Evolutionary conservation across 2,888 invertebrate genomes (phyloP).

Genomic region (Mamestra brassicae): DNA sequence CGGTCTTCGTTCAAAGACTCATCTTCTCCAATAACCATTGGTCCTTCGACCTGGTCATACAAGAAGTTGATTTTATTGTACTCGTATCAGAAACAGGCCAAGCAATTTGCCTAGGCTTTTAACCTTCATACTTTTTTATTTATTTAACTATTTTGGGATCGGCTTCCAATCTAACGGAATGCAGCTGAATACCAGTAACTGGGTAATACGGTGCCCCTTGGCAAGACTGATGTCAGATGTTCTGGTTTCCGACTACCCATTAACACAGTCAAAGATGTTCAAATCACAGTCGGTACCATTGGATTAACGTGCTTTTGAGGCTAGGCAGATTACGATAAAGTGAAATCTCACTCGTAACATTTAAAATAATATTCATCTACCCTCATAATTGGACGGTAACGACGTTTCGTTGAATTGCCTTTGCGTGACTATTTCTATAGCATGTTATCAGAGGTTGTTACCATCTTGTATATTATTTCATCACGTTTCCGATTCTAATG

Average conservation of each 20-base stretch:
- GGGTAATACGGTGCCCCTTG: no score
- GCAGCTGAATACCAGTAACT: no score
- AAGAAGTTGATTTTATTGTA: background rate
- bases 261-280: no score
- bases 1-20: background rate
- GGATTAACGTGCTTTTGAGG: no score
- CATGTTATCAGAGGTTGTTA: slow-evolving; percentile 51
- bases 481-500: slow-evolving; percentile 65
- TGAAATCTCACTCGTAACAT: slow-evolving; percentile 36
- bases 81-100: background rate
- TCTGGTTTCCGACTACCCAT: no score
- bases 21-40: background rate
- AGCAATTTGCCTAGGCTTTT: no score
- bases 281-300: no score
- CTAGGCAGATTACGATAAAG: slow-evolving; percentile 26
- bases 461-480: slow-evolving; percentile 56
- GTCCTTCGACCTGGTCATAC: no score
- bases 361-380: slow-evolving; percentile 35
- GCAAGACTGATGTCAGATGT: no score
- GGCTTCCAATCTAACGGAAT: no score
- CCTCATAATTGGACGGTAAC: slow-evolving; percentile 50
- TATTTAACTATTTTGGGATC: no score
- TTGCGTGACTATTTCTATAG: slow-evolving; percentile 61
- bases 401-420: slow-evolving; percentile 52
- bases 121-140: no score